Evolutionary conservation across 2,113 vertebrate genomes (phyloP).

Genomic region (Pseudorectes ferrugineus): DNA sequence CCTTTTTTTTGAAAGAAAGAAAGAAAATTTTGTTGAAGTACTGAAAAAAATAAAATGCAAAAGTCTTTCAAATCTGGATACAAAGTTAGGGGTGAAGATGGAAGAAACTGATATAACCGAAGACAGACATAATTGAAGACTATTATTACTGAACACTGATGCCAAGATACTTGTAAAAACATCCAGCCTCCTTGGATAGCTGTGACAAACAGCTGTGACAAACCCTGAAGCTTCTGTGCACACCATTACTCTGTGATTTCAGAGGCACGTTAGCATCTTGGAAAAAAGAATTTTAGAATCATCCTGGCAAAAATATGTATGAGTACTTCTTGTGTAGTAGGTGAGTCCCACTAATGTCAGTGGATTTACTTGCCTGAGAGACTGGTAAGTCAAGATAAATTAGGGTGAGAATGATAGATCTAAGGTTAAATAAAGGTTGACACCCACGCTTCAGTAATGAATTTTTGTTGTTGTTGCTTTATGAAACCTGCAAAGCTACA

Average conservation of each 20-base stretch:
- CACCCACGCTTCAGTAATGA: background rate
- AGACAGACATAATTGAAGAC: background rate
- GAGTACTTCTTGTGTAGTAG: background rate
- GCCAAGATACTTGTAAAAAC: background rate
- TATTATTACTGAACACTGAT: background rate
- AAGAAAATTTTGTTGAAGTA: background rate
- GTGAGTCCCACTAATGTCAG: background rate
- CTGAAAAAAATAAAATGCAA: background rate
- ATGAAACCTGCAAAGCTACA: background rate
- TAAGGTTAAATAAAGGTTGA: constrained; percentile 6
- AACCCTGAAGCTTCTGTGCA: background rate
- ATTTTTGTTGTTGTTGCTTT: background rate
- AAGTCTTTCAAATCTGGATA: background rate
- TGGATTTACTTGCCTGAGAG: background rate
- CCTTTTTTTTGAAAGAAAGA: background rate
- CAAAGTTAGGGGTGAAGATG: background rate
- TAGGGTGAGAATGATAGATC: background rate
- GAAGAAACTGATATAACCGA: background rate
- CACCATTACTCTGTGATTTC: background rate
- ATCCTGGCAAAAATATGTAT: background rate
- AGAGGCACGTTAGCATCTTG: background rate
- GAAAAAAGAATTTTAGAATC: background rate
- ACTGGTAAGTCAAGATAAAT: background rate
- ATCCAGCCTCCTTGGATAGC: background rate
- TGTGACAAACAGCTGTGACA: too few species aligned